Conservation (phyloP, 2,113 vertebrate genomes). For the Pangasianodon gigas region DNA sequence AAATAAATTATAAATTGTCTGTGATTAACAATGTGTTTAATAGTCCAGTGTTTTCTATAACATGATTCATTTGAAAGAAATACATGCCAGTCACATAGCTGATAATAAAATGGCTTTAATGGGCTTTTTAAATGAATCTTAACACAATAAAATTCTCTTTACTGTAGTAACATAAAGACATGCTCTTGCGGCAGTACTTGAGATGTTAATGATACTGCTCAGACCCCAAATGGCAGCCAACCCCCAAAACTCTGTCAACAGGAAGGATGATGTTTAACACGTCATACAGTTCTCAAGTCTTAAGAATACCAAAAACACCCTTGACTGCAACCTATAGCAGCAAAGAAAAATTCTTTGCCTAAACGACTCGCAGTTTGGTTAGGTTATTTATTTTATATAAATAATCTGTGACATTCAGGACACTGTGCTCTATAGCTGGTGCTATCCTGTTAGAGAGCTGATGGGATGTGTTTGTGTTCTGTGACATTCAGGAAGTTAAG, state of each 20-base stretch:
- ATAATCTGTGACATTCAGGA: not conserved
- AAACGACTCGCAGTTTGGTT: not conserved
- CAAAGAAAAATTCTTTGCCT: not conserved
- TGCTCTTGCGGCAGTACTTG: not conserved
- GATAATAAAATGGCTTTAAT: not conserved
- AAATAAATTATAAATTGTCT: not conserved
- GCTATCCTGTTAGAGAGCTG: not conserved
- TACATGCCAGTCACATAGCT: not conserved
- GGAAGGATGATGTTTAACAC: constrained; percentile 30
- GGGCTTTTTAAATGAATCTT: not conserved
- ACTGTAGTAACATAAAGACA: not conserved
- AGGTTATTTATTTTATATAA: not conserved
- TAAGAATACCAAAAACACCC: constrained; percentile 9
- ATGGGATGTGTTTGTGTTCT: not conserved
- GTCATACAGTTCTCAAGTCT: not conserved
- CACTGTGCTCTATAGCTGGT: not conserved
- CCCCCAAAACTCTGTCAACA: constrained; percentile 34
- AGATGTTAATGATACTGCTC: not conserved
- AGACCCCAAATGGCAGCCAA: constrained; percentile 10
- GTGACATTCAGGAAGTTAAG: not conserved
- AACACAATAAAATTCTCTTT: not conserved
- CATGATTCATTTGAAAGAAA: not conserved
- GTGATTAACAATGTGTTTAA: not conserved
- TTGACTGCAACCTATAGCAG: not conserved
- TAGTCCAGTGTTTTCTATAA: not conserved